Percentiles rank a stretch among this genome's conserved stretches.
Conservation (phyloP, 2,888 invertebrate genomes). For the Watsonalla binaria region DNA sequence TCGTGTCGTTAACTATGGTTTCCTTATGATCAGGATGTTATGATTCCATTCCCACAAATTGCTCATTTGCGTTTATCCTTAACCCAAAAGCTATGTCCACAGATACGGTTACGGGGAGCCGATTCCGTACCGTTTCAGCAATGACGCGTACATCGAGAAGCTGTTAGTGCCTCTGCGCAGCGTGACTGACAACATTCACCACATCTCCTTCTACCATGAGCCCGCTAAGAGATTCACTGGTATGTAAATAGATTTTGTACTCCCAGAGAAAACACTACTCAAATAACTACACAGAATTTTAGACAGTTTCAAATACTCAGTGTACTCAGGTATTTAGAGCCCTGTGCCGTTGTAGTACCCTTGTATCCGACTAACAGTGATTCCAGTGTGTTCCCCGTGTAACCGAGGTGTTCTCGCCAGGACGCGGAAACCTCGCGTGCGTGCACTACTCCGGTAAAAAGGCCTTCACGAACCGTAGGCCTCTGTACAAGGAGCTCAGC, state of each 20-base stretch:
- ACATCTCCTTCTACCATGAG: slow-evolving; percentile 82
- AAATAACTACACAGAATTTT: slow-evolving; percentile 15
- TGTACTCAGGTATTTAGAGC: slow-evolving; percentile 13
- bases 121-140: slow-evolving; percentile 80
- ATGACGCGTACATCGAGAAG: slow-evolving; percentile 85
- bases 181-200: slow-evolving; percentile 80
- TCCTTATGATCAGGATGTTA: slow-evolving; percentile 4
- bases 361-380: slow-evolving; percentile 56
- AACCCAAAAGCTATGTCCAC: slow-evolving; percentile 14
- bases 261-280: slow-evolving; percentile 6
- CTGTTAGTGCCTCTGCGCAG: slow-evolving; percentile 82
- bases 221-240: slow-evolving; percentile 84
- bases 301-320: slow-evolving; percentile 21
- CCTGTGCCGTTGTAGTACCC: slow-evolving; percentile 21
- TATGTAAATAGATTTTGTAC: slow-evolving; percentile 42
- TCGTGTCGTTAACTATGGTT: slow-evolving; percentile 4
- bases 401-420: slow-evolving; percentile 78
- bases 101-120: slow-evolving; percentile 77
- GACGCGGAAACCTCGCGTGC: slow-evolving; percentile 90
- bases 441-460: slow-evolving; percentile 90
- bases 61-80: slow-evolving; percentile 9
- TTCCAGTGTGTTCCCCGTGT: slow-evolving; percentile 62
- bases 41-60: slow-evolving; percentile 11
- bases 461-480: slow-evolving; percentile 86
- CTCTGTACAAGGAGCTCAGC: slow-evolving; percentile 85